A percentile compares a stretch with the other conserved stretches of the same genome.
phyloP scores from a whole-genome alignment of 2,797 vertebrate species.

The Phoebastria nigripes region DNA sequence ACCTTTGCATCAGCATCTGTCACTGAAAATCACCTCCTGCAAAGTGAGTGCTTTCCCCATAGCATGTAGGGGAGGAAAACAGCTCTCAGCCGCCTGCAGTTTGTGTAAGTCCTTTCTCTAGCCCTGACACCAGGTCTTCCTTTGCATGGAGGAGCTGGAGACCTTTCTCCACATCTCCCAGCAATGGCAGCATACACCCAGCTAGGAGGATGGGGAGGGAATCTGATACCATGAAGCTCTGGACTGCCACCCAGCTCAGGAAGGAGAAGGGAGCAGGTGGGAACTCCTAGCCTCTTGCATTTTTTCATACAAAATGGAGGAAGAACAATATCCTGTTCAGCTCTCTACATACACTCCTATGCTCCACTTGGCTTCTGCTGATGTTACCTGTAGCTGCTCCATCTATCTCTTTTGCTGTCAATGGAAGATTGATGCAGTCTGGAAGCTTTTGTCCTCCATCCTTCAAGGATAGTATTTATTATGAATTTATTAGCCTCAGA shows the following conservation, averaged over 20 bases:
- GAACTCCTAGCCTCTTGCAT: background rate
- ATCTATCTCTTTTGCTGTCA: background rate
- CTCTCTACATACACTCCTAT: background rate
- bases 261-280: background rate
- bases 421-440: background rate
- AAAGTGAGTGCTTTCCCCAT: rapidly evolving
- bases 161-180: background rate
- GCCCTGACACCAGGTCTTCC: background rate
- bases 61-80: rapidly evolving
- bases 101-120: background rate
- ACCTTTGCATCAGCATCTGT: background rate
- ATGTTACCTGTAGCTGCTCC: background rate
- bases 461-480: background rate
- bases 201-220: background rate
- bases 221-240: rapidly evolving
- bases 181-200: rapidly evolving
- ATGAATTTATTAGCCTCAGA: background rate
- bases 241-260: background rate
- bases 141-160: background rate
- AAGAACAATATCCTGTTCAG: background rate
- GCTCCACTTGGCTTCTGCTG: background rate
- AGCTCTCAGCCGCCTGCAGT: background rate
- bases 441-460: background rate
- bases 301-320: background rate
- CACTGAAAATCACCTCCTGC: background rate